A percentile compares a stretch with the other conserved stretches of the same genome.
These are phyloP conservation scores for Herpailurus yagouaroundi DNA, from an alignment of 2,113 vertebrate species.

Conservation along the genomic window DNA sequence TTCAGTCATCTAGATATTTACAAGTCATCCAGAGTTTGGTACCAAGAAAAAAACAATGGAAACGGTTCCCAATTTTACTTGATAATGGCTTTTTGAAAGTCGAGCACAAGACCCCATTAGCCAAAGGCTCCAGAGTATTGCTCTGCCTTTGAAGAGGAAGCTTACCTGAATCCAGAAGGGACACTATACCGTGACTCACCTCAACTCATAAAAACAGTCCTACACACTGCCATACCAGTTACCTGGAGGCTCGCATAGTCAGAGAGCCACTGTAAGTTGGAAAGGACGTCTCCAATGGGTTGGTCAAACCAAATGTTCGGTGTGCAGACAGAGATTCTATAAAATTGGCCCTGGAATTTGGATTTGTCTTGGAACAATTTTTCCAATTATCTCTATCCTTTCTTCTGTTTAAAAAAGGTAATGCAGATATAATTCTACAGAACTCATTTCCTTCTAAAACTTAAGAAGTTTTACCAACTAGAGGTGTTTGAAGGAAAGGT, in stretches of 20 bases:
- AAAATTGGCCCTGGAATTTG: neutral
- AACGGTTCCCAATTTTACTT: neutral
- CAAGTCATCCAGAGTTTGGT: neutral
- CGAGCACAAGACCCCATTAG: neutral
- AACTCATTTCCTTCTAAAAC: constrained; percentile 41
- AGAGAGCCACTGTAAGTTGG: accelerated
- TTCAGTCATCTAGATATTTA: neutral
- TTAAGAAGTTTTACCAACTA: constrained; percentile 47
- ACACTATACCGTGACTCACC: neutral
- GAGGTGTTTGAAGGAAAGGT: constrained; percentile 62
- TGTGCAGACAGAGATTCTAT: neutral
- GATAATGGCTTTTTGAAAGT: neutral
- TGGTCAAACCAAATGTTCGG: neutral
- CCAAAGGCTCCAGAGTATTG: neutral
- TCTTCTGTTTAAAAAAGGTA: constrained; percentile 18
- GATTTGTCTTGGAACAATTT: neutral
- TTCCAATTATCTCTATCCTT: constrained; percentile 11
- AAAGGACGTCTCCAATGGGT: accelerated
- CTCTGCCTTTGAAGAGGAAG: neutral
- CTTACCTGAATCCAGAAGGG: neutral
- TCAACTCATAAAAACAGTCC: neutral
- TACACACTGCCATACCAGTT: neutral
- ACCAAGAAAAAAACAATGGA: neutral
- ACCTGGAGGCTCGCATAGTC: neutral
- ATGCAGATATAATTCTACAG: neutral